Evolutionary conservation across 2,888 invertebrate genomes (phyloP).

Genomic region (Megamerina dolium): DNA sequence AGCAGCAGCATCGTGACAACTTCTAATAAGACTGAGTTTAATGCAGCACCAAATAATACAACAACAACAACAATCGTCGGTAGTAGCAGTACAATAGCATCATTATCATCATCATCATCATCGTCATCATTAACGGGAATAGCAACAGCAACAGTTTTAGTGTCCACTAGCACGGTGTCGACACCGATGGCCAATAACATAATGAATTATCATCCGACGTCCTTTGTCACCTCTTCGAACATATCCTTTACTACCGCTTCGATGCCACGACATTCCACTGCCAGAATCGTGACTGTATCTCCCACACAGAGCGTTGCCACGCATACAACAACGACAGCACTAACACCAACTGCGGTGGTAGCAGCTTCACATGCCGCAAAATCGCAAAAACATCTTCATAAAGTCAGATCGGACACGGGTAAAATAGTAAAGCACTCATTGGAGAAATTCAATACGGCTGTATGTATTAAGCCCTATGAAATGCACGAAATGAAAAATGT

Average conservation of each 20-base stretch:
- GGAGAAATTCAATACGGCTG: slow-evolving; percentile 29
- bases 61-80: slow-evolving; percentile 1
- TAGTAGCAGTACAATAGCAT: slow-evolving; percentile 12
- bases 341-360: neutral
- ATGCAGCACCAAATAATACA: slow-evolving; percentile 11
- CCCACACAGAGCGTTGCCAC: slow-evolving; percentile 14
- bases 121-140: slow-evolving; percentile 5
- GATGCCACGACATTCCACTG: slow-evolving; percentile 33
- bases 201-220: neutral
- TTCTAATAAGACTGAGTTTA: slow-evolving; percentile 18
- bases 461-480: slow-evolving; percentile 25
- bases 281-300: slow-evolving; percentile 25
- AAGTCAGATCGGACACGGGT: slow-evolving; percentile 31
- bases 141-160: slow-evolving; percentile 1
- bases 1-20: slow-evolving; percentile 9
- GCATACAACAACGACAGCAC: slow-evolving; percentile 3
- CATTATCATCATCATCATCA: slow-evolving; percentile 14
- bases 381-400: slow-evolving; percentile 28
- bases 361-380: neutral
- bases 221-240: neutral
- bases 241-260: slow-evolving; percentile 17
- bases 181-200: neutral
- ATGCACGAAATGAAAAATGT: slow-evolving; percentile 26
- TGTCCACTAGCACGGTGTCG: no score
- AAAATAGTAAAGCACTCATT: slow-evolving; percentile 34